A percentile compares a stretch with the other conserved stretches of the same genome.
These are phyloP conservation scores for Oryzias sinensis DNA, from an alignment of 2,797 vertebrate species.

Conservation along the genomic window DNA sequence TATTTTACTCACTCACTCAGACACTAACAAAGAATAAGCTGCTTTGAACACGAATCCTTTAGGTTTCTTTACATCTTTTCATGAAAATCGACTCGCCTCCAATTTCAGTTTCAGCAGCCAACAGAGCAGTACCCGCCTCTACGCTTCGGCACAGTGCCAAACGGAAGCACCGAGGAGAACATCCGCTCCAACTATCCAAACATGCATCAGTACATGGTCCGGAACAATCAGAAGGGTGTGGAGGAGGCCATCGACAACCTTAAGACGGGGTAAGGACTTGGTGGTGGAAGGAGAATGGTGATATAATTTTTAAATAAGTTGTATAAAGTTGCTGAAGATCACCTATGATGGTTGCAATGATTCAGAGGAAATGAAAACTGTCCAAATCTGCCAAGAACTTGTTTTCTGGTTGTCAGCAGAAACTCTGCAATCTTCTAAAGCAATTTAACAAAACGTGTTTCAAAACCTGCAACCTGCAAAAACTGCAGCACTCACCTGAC, in stretches of 20 bases:
- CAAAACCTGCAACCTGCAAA: too few relatives aligned
- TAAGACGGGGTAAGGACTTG: conserved; percentile 84
- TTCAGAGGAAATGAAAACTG: too few relatives aligned
- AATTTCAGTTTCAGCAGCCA: conserved; percentile 86
- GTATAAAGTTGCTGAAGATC: too few relatives aligned
- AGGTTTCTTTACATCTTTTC: conserved; percentile 10
- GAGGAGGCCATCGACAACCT: conserved; percentile 93
- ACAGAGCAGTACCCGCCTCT: conserved; percentile 91
- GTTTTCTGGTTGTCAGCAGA: too few relatives aligned
- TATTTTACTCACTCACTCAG: conserved; percentile 4
- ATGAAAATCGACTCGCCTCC: conserved; percentile 5
- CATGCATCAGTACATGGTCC: conserved; percentile 93
- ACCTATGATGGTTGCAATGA: too few relatives aligned
- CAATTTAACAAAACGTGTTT: too few relatives aligned
- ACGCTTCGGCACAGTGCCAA: conserved; percentile 91
- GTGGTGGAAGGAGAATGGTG: too few relatives aligned
- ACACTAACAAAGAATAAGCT: neutral
- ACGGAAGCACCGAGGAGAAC: conserved; percentile 93
- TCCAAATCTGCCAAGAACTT: too few relatives aligned
- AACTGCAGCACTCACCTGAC: too few relatives aligned
- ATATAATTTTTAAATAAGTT: too few relatives aligned
- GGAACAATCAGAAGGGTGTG: conserved; percentile 91
- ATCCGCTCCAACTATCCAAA: conserved; percentile 93
- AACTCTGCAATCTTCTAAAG: too few relatives aligned
- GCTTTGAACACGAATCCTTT: conserved; percentile 27